Evolutionary conservation across 1,140 invertebrate species (phyloP).

Genomic region (Atta texana): DNA sequence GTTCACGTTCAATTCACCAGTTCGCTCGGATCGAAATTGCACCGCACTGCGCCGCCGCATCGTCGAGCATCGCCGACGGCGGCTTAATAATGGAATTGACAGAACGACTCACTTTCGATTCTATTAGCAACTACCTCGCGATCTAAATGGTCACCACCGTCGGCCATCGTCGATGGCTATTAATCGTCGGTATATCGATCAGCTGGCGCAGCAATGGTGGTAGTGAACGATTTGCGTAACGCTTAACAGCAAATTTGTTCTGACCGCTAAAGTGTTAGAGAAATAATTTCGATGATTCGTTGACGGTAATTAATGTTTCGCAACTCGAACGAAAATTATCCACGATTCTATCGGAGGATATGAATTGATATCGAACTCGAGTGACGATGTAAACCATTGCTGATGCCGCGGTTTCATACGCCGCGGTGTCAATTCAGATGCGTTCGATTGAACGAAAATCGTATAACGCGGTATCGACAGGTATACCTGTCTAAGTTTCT

Average conservation of each 20-base stretch:
- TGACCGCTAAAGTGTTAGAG: slow-evolving; percentile 48
- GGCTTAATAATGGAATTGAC: slow-evolving; percentile 75
- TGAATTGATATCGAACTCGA: slow-evolving; percentile 36
- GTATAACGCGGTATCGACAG: slow-evolving; percentile 18
- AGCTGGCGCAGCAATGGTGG: background rate
- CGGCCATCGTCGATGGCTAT: slow-evolving; percentile 40
- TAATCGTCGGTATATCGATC: slow-evolving; percentile 53
- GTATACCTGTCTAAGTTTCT: background rate
- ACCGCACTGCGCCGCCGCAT: background rate
- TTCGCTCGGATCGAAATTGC: slow-evolving; percentile 52
- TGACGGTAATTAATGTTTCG: slow-evolving; percentile 50
- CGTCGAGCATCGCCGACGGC: slow-evolving; percentile 59
- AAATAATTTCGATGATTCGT: slow-evolving; percentile 53
- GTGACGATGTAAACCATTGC: slow-evolving; percentile 17
- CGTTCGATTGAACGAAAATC: slow-evolving; percentile 34
- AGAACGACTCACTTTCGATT: slow-evolving; percentile 65
- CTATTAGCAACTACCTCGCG: slow-evolving; percentile 65
- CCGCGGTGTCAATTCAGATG: background rate
- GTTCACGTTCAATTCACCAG: slow-evolving; percentile 63
- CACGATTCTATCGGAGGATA: slow-evolving; percentile 42
- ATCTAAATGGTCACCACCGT: slow-evolving; percentile 45
- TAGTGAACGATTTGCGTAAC: slow-evolving; percentile 53
- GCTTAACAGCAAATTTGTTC: slow-evolving; percentile 44
- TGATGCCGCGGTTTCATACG: slow-evolving; percentile 30
- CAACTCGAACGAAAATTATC: slow-evolving; percentile 41